Evolutionary conservation across 2,113 vertebrate genomes (phyloP), one percentile per base, ranked within the genome.

Genomic region (Chascanopsetta lugubris): DNA sequence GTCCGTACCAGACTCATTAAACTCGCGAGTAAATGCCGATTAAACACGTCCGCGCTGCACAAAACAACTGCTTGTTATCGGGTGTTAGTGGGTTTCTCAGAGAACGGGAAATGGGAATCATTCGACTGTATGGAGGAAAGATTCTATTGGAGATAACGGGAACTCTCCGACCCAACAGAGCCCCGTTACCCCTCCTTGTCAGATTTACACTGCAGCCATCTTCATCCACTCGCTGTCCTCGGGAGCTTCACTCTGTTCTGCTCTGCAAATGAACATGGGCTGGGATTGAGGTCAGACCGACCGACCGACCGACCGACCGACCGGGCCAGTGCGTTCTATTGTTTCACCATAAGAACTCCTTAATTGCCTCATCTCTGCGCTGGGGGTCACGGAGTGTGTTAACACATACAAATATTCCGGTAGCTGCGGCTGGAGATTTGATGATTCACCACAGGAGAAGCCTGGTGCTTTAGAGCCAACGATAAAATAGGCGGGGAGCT

Each of bases 401-500:
- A 25, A 17, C 10, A 49, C 11, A 76, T 21, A 62, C 17, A 65
- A 66, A 20, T 48, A 60, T 6, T 53, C 8, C 1, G 56, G 18
- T 36, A 40, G 51, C 22, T 9, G 22, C 29, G 57, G 21, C 51
- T 47, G 32, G 57, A 70, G 30, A 61, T 43, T 18, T 70, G 22
- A 77, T 64, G 26, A 71, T 54, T 83, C 69, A 70, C 51, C 32
- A 36, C 24, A 51, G 21, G 56, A 36, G 47, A 66, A 60, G 34
- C 3, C 18, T 26, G 27, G 42, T 2, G 7, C 42, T 34, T 75
- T 64, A 64, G 76, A 69, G 62, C 64, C 47, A 72, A 70, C 59
- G 64, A 64, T n/a, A 38, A 74, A 83, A 69, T 70, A 79, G 70
- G 25, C 71, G 66, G 21, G 27, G 61, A 34, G 29, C 36, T 64